Conservation (phyloP, 2,888 invertebrate genomes). For the Agrochola litura region DNA sequence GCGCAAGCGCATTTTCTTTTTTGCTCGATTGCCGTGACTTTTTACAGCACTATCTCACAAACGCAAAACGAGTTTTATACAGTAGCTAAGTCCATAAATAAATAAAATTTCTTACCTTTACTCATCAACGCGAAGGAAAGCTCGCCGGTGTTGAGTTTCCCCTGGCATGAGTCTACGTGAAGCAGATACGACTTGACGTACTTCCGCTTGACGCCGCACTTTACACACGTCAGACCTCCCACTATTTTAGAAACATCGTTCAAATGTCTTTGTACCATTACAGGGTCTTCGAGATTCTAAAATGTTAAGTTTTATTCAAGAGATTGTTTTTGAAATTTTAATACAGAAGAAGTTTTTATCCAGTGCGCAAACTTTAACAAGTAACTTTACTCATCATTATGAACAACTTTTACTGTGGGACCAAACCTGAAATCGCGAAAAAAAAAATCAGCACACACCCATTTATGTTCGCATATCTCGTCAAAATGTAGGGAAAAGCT, state of each 20-base stretch:
- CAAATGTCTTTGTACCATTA: conserved; percentile 55
- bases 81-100: not conserved
- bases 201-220: conserved; percentile 66
- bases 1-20: not conserved
- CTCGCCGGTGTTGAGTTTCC: not conserved
- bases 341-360: too few relatives aligned
- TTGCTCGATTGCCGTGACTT: not conserved
- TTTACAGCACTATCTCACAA: not conserved
- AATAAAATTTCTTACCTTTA: conserved; percentile 30
- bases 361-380: too few relatives aligned
- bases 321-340: not conserved
- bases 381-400: too few relatives aligned
- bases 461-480: too few relatives aligned
- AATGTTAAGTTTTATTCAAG: conserved; percentile 20
- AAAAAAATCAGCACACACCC: too few relatives aligned
- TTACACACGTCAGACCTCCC: conserved; percentile 60
- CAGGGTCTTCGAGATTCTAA: conserved; percentile 46
- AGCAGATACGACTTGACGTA: conserved; percentile 62
- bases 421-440: too few relatives aligned
- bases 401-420: too few relatives aligned
- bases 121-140: conserved; percentile 11
- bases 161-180: conserved; percentile 51
- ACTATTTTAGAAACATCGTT: conserved; percentile 52
- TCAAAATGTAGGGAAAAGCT: too few relatives aligned
- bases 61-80: not conserved